Evolutionary conservation across 2,113 vertebrate species (phyloP), one percentile per base, ranked within the genome.

Genomic region (Pangasianodon gigas): DNA sequence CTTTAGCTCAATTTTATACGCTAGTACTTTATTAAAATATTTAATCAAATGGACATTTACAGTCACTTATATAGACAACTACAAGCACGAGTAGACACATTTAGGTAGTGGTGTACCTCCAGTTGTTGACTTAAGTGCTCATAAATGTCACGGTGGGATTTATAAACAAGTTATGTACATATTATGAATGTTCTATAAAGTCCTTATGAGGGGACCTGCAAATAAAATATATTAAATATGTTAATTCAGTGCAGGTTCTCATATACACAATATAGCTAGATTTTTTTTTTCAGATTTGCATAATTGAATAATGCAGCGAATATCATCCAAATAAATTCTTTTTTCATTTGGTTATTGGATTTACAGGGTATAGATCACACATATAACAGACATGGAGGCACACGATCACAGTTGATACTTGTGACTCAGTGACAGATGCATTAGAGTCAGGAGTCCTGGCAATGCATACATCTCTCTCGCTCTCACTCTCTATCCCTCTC

Each of bases 361-460:
- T 82, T 86, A 48, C 24, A 86, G 26, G 48, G 75, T 54, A 71
- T 71, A 87, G 62, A 90, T 87, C 84, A 90, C 75, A 82, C 62
- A 37, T 80, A 89, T 79, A 89, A 84, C 84, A 90, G 87, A 92
- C 71, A 56, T 65, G 54, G 51, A 81, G 75, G 60, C 60, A 89
- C 71, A 85, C 18, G 41, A 86, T 88, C 85, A 82, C 69, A 74
- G 83, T 85, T 67, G 80, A 84, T 88, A 88, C 83, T 86, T 75
- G 84, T 91, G 91, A 89, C 62, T 90, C 87, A 90, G 74, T 92
- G 87, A 92, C 93, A 93, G 93, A 92, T 93, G 93, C 89, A 91
- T 75, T 87, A 90, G 91, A 92, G 89, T 92, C 90, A 92, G 91
- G 92, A 91, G 92, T 92, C 92, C 90, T 92, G 93, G 93, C 91